phyloP scores from a whole-genome alignment of 2,888 invertebrate genomes.

The Brachynemurus nebulosus region DNA sequence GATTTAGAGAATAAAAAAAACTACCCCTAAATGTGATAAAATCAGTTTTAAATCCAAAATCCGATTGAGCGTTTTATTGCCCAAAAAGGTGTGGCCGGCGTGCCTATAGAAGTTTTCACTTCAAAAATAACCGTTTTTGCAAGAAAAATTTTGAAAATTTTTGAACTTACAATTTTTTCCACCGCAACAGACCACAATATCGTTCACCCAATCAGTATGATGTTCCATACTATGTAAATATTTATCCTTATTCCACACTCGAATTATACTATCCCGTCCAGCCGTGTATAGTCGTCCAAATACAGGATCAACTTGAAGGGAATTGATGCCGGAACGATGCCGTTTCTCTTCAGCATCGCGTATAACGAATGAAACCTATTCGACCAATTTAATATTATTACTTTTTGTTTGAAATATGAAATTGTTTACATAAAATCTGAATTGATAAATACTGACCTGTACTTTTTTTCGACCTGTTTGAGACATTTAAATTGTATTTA shows the following conservation, averaged over 20 bases:
- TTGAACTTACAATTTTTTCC: constrained; percentile 72
- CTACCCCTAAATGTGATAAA: too few relatives aligned
- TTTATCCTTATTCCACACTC: constrained; percentile 77
- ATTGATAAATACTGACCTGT: constrained; percentile 23
- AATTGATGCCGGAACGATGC: constrained; percentile 92
- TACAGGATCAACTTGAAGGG: constrained; percentile 81
- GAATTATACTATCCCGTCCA: constrained; percentile 91
- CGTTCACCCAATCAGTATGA: constrained; percentile 99
- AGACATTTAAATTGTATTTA: constrained; percentile 25
- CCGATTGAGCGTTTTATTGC: too few relatives aligned
- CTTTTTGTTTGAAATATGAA: too few relatives aligned
- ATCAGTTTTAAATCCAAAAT: too few relatives aligned
- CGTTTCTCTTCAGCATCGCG: constrained; percentile 88
- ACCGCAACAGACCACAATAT: constrained; percentile 93
- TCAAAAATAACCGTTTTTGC: neutral
- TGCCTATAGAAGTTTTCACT: neutral
- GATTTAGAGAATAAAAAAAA: too few relatives aligned
- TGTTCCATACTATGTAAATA: constrained; percentile 97
- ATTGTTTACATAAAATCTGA: neutral
- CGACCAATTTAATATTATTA: constrained; percentile 4
- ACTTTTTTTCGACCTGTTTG: constrained; percentile 32
- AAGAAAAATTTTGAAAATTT: neutral
- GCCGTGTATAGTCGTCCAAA: constrained; percentile 87
- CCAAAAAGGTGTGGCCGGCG: too few relatives aligned
- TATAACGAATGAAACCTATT: constrained; percentile 93